Percentiles rank a stretch among this genome's conserved stretches.
Conservation (phyloP, 2,888 invertebrate genomes). For the Cenopis cana region DNA sequence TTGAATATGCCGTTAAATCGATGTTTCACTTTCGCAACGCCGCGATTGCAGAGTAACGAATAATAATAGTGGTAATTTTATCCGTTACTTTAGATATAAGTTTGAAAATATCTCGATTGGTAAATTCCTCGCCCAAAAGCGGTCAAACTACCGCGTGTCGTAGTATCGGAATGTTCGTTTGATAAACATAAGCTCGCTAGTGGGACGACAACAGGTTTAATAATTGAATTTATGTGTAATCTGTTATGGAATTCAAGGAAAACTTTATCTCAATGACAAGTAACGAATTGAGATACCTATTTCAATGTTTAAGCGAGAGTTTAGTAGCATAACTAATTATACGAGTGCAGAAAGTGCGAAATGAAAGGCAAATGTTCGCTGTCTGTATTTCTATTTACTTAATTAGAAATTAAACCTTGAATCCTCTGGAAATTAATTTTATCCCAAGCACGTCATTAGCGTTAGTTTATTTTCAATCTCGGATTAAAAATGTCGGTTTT, state of each 20-base stretch:
- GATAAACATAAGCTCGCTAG: constrained; percentile 45
- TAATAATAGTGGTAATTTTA: constrained; percentile 28
- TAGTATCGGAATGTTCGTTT: constrained; percentile 47
- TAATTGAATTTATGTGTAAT: constrained; percentile 27
- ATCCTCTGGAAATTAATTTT: not conserved
- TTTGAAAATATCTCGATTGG: constrained; percentile 38
- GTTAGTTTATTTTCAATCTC: constrained; percentile 27
- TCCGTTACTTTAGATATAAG: constrained; percentile 28
- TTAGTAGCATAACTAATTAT: constrained; percentile 24
- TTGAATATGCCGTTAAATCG: constrained; percentile 49
- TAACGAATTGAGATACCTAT: not conserved
- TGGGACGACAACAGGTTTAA: constrained; percentile 48
- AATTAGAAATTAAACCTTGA: constrained; percentile 25
- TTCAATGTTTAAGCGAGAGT: constrained; percentile 2
- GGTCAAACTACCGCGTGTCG: constrained; percentile 36
- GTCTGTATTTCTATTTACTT: constrained; percentile 22
- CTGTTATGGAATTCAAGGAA: constrained; percentile 31
- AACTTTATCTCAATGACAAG: constrained; percentile 28
- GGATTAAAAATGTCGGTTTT: constrained; percentile 22
- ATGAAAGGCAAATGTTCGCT: constrained; percentile 25
- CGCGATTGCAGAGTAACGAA: constrained; percentile 38
- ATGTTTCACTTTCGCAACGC: constrained; percentile 58
- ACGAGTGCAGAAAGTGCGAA: constrained; percentile 36
- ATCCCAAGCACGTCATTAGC: constrained; percentile 3
- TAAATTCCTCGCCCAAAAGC: constrained; percentile 36